These are phyloP conservation scores for Physella acuta DNA, from an alignment of 1,140 invertebrate species.

Conservation along the genomic window DNA sequence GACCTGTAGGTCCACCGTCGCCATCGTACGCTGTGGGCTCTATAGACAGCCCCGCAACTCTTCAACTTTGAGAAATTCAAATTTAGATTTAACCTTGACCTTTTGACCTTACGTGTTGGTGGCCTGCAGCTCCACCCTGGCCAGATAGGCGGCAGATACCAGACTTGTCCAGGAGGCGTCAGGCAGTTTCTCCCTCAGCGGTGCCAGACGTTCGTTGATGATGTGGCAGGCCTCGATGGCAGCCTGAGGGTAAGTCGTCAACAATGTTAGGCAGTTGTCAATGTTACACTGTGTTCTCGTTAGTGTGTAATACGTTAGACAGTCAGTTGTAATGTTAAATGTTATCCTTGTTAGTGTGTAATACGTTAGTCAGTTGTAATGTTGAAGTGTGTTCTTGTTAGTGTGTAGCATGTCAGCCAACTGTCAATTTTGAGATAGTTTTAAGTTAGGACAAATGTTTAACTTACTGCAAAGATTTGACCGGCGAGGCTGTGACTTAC, in stretches of 20 bases:
- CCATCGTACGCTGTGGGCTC: no score
- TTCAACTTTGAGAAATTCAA: neutral
- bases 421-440: no score
- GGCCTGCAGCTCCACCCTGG: neutral
- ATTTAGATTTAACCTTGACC: neutral
- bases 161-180: conserved; percentile 33
- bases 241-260: conserved; percentile 28
- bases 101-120: conserved; percentile 3
- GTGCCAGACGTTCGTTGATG: conserved; percentile 32
- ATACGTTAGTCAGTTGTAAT: no score
- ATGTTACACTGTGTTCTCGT: neutral
- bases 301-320: neutral
- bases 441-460: no score
- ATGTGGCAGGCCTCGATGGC: conserved; percentile 32
- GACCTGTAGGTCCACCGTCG: no score
- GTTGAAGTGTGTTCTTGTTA: no score
- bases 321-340: neutral
- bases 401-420: no score
- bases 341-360: no score
- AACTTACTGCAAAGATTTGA: no score
- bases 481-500: no score
- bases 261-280: no score
- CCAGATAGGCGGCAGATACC: conserved; percentile 1
- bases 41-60: neutral
- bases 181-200: conserved; percentile 30